phyloP scores from a whole-genome alignment of 2,797 vertebrate genomes.

The Mus caroli region DNA sequence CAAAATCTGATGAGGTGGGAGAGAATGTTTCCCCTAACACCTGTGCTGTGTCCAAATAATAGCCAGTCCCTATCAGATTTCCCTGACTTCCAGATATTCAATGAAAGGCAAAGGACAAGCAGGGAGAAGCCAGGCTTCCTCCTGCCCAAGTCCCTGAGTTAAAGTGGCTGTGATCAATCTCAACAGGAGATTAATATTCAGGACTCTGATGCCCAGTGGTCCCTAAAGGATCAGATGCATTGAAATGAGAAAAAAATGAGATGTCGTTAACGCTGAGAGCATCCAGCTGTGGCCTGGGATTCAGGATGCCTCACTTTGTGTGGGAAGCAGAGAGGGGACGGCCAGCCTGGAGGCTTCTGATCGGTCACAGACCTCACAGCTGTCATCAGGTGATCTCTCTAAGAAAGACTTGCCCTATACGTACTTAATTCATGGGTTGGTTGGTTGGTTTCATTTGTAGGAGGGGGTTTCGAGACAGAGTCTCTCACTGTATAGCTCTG shows the following conservation, averaged over 20 bases:
- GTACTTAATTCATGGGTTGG: not conserved
- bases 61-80: constrained; percentile 17
- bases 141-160: not conserved
- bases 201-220: constrained; percentile 55
- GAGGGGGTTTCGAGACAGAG: not conserved
- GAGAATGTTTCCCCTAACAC: constrained; percentile 6
- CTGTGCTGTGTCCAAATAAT: not conserved
- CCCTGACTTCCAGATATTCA: constrained; percentile 30
- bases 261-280: constrained; percentile 61
- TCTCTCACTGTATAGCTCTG: not conserved
- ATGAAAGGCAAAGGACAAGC: constrained; percentile 7
- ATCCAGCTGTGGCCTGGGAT: constrained; percentile 71
- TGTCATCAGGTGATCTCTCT: not conserved
- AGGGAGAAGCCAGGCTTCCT: not conserved
- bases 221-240: constrained; percentile 67
- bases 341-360: constrained; percentile 14
- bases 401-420: not conserved
- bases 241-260: constrained; percentile 67
- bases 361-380: constrained; percentile 18
- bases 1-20: not conserved
- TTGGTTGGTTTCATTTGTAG: not conserved
- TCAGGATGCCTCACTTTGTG: not conserved
- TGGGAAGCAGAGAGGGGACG: not conserved
- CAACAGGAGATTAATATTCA: constrained; percentile 63
- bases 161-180: constrained; percentile 52